Percentiles rank a stretch among this genome's conserved stretches.
phyloP scores from a whole-genome alignment of 2,113 vertebrate genomes.

The Caracal caracal region DNA sequence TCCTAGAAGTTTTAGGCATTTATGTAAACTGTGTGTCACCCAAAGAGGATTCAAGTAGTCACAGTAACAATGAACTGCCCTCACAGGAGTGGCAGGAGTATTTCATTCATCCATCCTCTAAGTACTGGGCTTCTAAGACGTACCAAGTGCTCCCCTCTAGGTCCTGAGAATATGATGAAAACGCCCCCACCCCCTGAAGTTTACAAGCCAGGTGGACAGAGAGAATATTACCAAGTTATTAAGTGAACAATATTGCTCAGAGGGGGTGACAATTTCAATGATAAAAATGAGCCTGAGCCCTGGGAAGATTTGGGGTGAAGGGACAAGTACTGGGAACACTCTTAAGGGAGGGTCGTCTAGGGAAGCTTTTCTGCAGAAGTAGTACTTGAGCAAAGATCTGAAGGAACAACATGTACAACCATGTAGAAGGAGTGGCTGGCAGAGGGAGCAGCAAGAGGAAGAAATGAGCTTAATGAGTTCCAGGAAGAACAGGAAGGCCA shows the following conservation, averaged over 20 bases:
- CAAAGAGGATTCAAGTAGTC: background rate
- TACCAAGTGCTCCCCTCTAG: background rate
- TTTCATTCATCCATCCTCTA: background rate
- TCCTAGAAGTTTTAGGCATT: background rate
- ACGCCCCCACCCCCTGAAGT: background rate
- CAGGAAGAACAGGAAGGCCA: background rate
- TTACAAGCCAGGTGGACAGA: background rate
- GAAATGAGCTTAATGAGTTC: background rate
- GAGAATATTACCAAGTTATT: background rate
- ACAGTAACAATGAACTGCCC: background rate
- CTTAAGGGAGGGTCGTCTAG: background rate
- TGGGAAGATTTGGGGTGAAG: background rate
- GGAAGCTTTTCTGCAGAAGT: background rate
- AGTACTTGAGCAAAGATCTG: background rate
- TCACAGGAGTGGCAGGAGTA: background rate
- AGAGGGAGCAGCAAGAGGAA: background rate
- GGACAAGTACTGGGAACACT: too few species aligned
- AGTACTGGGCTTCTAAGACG: background rate
- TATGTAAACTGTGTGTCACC: constrained; percentile 4
- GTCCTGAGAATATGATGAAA: background rate
- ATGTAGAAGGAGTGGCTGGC: background rate
- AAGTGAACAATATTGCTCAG: background rate
- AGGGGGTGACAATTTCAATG: too few species aligned
- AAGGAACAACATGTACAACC: background rate
- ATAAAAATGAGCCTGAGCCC: background rate